Evolutionary conservation across 2,113 vertebrate genomes (phyloP).

Genomic region (Actenoides lindsayi): DNA sequence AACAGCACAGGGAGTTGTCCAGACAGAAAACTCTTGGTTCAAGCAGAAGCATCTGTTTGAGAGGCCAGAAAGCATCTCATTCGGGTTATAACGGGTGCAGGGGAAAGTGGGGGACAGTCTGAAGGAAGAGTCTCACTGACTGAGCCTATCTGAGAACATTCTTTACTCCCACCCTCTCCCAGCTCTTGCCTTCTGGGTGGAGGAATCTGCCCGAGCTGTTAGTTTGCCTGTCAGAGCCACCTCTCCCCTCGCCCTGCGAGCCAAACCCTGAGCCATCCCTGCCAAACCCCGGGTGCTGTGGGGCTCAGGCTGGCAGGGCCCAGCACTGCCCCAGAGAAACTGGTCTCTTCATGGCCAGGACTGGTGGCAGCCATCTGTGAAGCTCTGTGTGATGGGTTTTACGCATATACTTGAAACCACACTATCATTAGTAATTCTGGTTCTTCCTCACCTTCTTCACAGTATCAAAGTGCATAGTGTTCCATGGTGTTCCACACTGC

Average conservation of each 20-base stretch:
- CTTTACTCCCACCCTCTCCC: not conserved
- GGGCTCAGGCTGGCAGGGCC: not conserved
- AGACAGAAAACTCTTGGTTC: not conserved
- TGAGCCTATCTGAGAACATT: not conserved
- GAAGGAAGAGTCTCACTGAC: not conserved
- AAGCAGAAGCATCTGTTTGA: not conserved
- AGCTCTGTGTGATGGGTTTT: not conserved
- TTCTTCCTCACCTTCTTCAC: not conserved
- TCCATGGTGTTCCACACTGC: not conserved
- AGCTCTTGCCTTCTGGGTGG: not conserved
- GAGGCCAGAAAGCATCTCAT: not conserved
- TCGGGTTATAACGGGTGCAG: not conserved
- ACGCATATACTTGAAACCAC: not conserved
- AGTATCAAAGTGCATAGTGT: rapidly evolving
- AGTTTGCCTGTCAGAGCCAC: not conserved
- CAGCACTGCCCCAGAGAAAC: not conserved
- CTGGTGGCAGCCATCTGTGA: not conserved
- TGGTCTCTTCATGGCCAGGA: not conserved
- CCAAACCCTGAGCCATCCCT: rapidly evolving
- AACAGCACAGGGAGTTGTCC: not conserved
- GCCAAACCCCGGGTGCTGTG: rapidly evolving
- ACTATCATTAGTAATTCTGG: not conserved
- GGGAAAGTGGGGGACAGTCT: not conserved
- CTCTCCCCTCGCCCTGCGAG: rapidly evolving
- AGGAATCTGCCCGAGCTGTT: not conserved